Evolutionary conservation across 2,888 invertebrate species (phyloP).

Genomic region (Cynaeus angustus): DNA sequence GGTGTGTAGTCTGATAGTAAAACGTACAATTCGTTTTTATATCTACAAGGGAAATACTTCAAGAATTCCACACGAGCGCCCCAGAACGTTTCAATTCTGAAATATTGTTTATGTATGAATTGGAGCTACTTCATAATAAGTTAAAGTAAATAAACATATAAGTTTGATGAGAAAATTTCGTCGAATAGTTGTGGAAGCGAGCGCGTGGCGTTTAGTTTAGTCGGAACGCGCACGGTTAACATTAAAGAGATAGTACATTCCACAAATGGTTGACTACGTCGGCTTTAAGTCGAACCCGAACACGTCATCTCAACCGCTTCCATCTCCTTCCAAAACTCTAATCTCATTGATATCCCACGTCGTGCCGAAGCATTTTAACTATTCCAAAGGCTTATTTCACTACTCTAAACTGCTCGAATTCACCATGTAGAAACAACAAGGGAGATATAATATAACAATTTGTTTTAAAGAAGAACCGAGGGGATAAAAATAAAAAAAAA

Average conservation of each 20-base stretch:
- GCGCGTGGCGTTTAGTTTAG: constrained; percentile 15
- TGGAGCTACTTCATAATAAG: constrained; percentile 28
- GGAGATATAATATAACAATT: too few relatives aligned
- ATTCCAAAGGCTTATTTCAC: constrained; percentile 18
- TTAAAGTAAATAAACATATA: constrained; percentile 32
- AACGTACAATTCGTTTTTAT: too few relatives aligned
- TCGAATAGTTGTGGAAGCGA: constrained; percentile 7
- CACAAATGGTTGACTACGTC: constrained; percentile 9
- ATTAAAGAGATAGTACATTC: constrained; percentile 33
- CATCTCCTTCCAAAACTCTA: constrained; percentile 30
- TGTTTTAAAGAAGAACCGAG: too few relatives aligned
- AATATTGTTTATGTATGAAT: neutral
- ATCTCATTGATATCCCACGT: constrained; percentile 33
- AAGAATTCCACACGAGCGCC: too few relatives aligned
- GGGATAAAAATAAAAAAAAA: too few relatives aligned
- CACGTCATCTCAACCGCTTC: constrained; percentile 33
- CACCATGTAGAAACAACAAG: too few relatives aligned
- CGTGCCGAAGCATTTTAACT: constrained; percentile 21
- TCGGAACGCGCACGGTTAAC: constrained; percentile 2
- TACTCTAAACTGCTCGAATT: neutral
- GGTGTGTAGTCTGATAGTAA: too few relatives aligned
- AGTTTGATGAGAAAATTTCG: constrained; percentile 28
- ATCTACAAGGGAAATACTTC: too few relatives aligned
- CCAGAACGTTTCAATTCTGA: too few relatives aligned
- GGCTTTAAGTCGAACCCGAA: constrained; percentile 24